Base-by-base conservation (phyloP, 1,140 invertebrate species). In the Lasaia peninsularis region DNA sequence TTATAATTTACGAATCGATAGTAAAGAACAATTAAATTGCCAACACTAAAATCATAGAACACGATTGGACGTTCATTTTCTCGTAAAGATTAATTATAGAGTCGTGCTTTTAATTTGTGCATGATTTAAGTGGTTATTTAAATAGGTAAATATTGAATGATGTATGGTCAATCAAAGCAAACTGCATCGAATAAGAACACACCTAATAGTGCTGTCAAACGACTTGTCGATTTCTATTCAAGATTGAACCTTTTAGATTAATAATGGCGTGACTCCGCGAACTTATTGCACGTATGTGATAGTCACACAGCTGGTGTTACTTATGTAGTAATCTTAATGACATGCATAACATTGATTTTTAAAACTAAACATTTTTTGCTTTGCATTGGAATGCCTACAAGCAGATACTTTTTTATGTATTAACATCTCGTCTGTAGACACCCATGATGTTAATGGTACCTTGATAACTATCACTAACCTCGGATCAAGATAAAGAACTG, bases 181-280 rank as follows among this genome's bases (percentile, higher is more conserved):
- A 63, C 56, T 58, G 61, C 62, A 68, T 70, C 67, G 67, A 82
- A 75, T 64, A 64, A 63, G 58, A 60, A 59, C 61, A 60, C 11
- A 21, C 58, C 70, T 78, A 76, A 82, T 80, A 78, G 73, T 75
- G 67, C 70, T 82, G 79, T 80, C 79, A 80, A 59, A 62, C 60
- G 55, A 59, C 58, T 74, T 73, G 69, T 75, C 71, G 65, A 72
- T 61, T 52, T 53, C 52, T 48, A 56, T 60, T 53, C 62, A 56
- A 31, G 48, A 50, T 24, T 62, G 37, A 32, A 35, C 32, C 20
- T 21, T 37, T 28, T 34, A 37, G 35, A 55, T 44, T 55, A 55
- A 40, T 55, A 55, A 55, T 55, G 44, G 40, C 40, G 35, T 54
- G 52, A 60, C 58, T 55, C 50, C 21, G 52, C 52, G 3, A 44